Percentiles rank a stretch among this genome's conserved stretches.
Conservation (phyloP, 2,113 vertebrate species). For the Thoracochromis brauschi region DNA sequence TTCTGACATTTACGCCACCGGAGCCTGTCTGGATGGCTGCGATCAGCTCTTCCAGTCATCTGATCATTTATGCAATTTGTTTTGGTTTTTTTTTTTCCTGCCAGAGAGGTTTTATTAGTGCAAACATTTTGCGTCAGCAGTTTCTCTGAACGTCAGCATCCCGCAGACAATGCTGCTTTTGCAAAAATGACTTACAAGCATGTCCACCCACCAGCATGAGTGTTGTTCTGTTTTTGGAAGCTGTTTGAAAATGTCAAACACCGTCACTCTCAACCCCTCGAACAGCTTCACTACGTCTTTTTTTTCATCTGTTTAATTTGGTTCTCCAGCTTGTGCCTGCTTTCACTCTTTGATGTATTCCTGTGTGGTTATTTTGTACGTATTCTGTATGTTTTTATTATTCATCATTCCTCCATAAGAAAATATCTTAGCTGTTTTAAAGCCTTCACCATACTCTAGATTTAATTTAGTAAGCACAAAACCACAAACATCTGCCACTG, state of each 20-base stretch:
- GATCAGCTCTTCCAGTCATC: not conserved
- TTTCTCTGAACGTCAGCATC: not conserved
- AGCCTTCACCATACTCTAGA: not conserved
- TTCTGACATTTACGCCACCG: not conserved
- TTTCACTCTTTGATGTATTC: not conserved
- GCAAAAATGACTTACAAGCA: not conserved
- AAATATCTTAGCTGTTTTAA: not conserved
- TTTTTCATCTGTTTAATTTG: not conserved
- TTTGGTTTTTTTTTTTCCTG: not conserved
- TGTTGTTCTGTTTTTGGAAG: not conserved
- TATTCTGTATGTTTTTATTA: not conserved
- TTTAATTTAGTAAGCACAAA: not conserved
- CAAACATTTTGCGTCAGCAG: not conserved
- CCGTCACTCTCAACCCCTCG: not conserved
- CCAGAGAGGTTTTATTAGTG: not conserved
- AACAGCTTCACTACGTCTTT: not conserved
- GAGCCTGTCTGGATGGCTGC: not conserved
- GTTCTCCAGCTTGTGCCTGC: not conserved
- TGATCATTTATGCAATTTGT: constrained; percentile 28
- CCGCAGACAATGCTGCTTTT: not conserved
- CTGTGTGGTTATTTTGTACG: not conserved
- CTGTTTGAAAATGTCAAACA: not conserved
- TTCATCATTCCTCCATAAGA: not conserved
- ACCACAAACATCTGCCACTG: not conserved
- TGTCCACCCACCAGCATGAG: not conserved